Evolutionary conservation across 2,888 invertebrate species (phyloP).

Genomic region (Eurois occulta): DNA sequence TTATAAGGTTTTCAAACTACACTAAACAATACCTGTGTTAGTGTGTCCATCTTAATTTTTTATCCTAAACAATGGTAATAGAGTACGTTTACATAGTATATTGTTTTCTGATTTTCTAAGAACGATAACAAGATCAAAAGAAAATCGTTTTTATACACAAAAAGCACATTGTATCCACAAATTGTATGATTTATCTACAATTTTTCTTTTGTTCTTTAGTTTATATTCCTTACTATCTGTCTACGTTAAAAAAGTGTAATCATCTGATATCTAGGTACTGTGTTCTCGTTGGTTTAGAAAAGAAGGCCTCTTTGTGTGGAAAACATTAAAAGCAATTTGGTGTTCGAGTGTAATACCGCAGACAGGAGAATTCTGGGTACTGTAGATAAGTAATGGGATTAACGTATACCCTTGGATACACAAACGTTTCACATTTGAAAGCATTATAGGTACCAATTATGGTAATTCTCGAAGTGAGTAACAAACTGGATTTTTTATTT

Average conservation of each 20-base stretch:
- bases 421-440: slow-evolving; percentile 60
- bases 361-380: slow-evolving; percentile 53
- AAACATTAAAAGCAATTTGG: slow-evolving; percentile 57
- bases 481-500: slow-evolving; percentile 34
- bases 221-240: slow-evolving; percentile 19
- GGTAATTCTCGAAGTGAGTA: slow-evolving; percentile 48
- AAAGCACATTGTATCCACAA: slow-evolving; percentile 23
- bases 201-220: slow-evolving; percentile 38
- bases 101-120: slow-evolving; percentile 36
- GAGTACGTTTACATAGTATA: slow-evolving; percentile 6
- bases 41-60: slow-evolving; percentile 13
- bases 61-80: slow-evolving; percentile 7
- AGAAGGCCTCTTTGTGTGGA: slow-evolving; percentile 24
- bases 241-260: slow-evolving; percentile 16
- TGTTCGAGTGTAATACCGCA: slow-evolving; percentile 58
- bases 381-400: slow-evolving; percentile 62
- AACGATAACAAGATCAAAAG: slow-evolving; percentile 40
- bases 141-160: slow-evolving; percentile 26
- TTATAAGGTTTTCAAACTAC: not conserved
- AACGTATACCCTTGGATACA: slow-evolving; percentile 54
- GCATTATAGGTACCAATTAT: slow-evolving; percentile 54
- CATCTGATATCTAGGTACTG: not conserved
- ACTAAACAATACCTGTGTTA: too few species aligned
- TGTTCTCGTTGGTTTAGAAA: slow-evolving; percentile 23
- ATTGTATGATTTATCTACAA: slow-evolving; percentile 36